phyloP scores from a whole-genome alignment of 2,797 vertebrate species.

The Prunella strophiata region DNA sequence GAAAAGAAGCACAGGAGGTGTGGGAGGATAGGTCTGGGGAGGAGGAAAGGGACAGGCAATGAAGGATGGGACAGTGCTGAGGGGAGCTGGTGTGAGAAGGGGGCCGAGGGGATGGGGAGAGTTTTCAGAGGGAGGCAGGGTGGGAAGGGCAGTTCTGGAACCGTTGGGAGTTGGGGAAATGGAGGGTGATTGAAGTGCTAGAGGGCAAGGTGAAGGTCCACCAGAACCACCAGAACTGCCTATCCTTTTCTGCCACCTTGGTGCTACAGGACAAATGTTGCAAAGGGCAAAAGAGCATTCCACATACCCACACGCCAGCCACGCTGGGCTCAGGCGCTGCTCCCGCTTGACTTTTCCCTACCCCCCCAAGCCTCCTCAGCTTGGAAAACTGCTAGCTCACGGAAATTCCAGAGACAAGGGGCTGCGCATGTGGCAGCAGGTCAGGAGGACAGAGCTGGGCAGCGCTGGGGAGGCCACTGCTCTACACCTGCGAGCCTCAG shows the following conservation, averaged over 20 bases:
- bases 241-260: not conserved
- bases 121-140: not conserved
- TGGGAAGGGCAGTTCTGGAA: not conserved
- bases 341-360: not conserved
- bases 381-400: not conserved
- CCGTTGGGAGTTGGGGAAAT: not conserved
- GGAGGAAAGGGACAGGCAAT: not conserved
- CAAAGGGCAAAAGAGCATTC: not conserved
- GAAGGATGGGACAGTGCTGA: not conserved
- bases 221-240: not conserved
- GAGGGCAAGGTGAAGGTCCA: not conserved
- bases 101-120: not conserved
- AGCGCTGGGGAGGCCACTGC: not conserved
- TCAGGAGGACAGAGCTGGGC: not conserved
- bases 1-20: not conserved
- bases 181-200: not conserved
- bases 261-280: not conserved
- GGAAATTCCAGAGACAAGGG: not conserved
- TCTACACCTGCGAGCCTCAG: not conserved
- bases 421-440: not conserved
- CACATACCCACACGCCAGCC: not conserved
- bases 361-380: not conserved
- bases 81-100: not conserved
- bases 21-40: not conserved
- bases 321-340: fast-evolving